Base-by-base conservation (phyloP, 2,888 invertebrate genomes). In the Caenorhabditis sp. region DNA sequence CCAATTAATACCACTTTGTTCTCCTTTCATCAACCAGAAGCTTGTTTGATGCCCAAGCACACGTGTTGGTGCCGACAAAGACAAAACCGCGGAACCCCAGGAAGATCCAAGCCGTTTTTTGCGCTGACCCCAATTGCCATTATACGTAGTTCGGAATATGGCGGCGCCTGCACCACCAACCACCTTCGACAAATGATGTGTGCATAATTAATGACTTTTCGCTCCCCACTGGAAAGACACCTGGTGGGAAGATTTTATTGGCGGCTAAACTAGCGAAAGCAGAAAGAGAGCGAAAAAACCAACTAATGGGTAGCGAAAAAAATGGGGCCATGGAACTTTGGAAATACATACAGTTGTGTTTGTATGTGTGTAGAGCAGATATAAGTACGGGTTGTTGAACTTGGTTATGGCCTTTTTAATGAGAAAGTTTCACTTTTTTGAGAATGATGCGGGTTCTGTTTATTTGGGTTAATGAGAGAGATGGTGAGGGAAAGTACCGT, bases 111-210 rank as follows among this genome's bases (percentile, higher is more conserved):
- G 68, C 68, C 61, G 63, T 80, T 74, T 80, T 80, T 80, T 16
- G 26, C 28, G 44, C 41, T 77, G 19, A 12, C 49, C 14, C 14
- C 54, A 47, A 47, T 51, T 47, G 41, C 54, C 80, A 47, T 64
- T n/a, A 31, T 19, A 19, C 19, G 19, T 49, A 66, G 51, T 54
- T 47, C 41, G 49, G 24, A 44, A 56, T 59, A 56, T 68, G 76
- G 68, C 51, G 72, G 66, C 66, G 63, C 47, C 54, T 49, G 68
- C 61, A 1, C 44, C 47, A 26, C 28, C 66, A 66, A 80, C 80
- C 80, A 80, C 80, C 80, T 80, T 76, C 72, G 76, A 82, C 82
- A 82, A 82, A 82, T 82, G 82, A 82, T 82, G 82, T 82, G 82
- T 82, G 82, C 82, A 82, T 82, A 82, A 82, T 82, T 72, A 76